phyloP scores from a whole-genome alignment of 1,140 invertebrate genomes.

The Brachystomella parvula region DNA sequence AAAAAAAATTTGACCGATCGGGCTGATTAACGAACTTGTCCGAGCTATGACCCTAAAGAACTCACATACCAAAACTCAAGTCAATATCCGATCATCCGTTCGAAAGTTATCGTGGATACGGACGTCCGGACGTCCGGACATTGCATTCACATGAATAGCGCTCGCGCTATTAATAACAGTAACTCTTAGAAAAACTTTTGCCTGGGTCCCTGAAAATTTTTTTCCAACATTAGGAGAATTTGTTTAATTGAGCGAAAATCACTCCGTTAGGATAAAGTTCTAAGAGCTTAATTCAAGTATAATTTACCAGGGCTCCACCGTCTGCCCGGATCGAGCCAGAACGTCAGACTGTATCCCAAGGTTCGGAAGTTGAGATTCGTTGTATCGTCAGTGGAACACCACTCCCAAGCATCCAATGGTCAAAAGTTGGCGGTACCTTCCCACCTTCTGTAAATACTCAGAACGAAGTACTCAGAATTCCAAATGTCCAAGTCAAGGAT shows the following conservation, averaged over 20 bases:
- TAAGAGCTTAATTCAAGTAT: neutral
- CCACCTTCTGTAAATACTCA: slow-evolving; percentile 53
- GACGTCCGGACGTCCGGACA: too few species aligned
- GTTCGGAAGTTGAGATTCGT: slow-evolving; percentile 62
- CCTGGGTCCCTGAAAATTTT: too few species aligned
- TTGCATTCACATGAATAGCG: too few species aligned
- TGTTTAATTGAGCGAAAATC: slow-evolving; percentile 1
- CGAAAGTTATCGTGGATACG: too few species aligned
- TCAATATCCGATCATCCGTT: too few species aligned
- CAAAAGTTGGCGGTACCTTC: slow-evolving; percentile 59
- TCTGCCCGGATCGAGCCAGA: slow-evolving; percentile 56
- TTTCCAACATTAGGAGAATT: too few species aligned
- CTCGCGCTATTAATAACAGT: too few species aligned
- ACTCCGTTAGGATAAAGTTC: neutral
- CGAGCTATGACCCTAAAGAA: too few species aligned
- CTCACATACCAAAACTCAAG: too few species aligned
- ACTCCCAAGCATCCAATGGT: slow-evolving; percentile 66
- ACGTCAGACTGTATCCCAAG: slow-evolving; percentile 65
- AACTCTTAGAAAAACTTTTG: too few species aligned
- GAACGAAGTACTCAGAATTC: slow-evolving; percentile 60
- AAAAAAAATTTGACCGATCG: too few species aligned
- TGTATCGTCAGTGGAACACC: slow-evolving; percentile 64
- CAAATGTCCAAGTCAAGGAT: slow-evolving; percentile 61
- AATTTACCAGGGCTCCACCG: slow-evolving; percentile 43
- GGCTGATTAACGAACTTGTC: too few species aligned